These are phyloP conservation scores for Drosophila varians DNA, from an alignment of 1,140 invertebrate genomes.

Conservation along the genomic window DNA sequence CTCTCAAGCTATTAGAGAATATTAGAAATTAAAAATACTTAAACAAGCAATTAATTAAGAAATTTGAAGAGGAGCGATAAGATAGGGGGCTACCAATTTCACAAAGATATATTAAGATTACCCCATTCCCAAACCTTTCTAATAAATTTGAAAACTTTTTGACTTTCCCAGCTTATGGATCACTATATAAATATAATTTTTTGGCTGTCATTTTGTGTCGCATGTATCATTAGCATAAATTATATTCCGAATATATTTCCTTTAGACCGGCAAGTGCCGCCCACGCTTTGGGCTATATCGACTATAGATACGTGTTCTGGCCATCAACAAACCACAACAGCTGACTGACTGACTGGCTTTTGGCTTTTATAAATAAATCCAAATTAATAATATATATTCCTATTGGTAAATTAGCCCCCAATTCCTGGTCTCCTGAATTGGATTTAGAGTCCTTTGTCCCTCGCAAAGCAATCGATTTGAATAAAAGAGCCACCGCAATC, in stretches of 20 bases:
- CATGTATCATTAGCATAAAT: constrained; percentile 46
- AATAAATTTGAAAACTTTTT: neutral
- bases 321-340: constrained; percentile 61
- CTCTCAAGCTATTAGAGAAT: constrained; percentile 14
- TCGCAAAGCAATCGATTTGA: constrained; percentile 32
- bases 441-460: neutral
- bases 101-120: neutral
- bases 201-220: constrained; percentile 31
- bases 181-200: constrained; percentile 10
- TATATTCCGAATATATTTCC: constrained; percentile 11
- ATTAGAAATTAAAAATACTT: constrained; percentile 4
- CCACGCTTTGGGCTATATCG: constrained; percentile 32
- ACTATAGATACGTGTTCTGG: constrained; percentile 31
- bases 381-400: constrained; percentile 54
- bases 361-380: constrained; percentile 58
- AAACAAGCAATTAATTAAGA: constrained; percentile 35
- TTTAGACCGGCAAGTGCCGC: constrained; percentile 44
- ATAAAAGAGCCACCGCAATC: constrained; percentile 28
- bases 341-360: constrained; percentile 59
- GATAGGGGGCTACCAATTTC: constrained; percentile 4
- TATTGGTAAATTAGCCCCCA: constrained; percentile 56
- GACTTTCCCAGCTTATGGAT: neutral
- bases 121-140: neutral
- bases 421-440: neutral
- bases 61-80: constrained; percentile 3